Evolutionary conservation across 2,113 vertebrate genomes (phyloP), one percentile per base, ranked within the genome.

Genomic region (Stomatorhinus ivindoensis): DNA sequence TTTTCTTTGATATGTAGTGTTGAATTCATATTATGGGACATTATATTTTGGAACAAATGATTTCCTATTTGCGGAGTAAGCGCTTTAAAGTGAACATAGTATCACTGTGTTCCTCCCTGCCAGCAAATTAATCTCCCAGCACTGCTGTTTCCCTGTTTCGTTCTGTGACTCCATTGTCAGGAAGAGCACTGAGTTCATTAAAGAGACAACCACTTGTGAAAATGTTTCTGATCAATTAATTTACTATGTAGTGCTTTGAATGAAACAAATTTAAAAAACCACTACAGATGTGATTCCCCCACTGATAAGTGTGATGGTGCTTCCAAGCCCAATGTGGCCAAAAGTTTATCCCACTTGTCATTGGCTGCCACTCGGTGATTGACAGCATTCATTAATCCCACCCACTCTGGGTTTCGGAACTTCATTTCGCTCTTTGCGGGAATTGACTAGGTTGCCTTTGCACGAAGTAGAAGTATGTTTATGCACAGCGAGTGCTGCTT

Each of bases 1-100:
- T 65, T 80, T 51, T 51, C 50, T 87, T 55, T 51, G 48, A 55
- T 39, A 87, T 24, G 15, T 53, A 87, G 50, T 87, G 85, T 17
- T 53, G 50, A 9, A 39, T 51, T 87, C 50, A 39, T 86, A 86
- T 86, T 80, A 80, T 80, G 35, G 73, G 17, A 80, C 82, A 84
- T 87, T 87, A 55, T 87, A 53, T 87, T 35, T 53, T 87, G 15
- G 6, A 87, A 87, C 48, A 87, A 87, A 87, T 87, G 50, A 53
- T 21, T 87, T 21, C 85, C 17, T 53, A 87, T 27, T 55, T 87
- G 47, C 35, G 19, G 69, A 42, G 47, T 53, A 31, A 88, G 35
- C 19, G 19, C 50, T 53, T 89, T 55, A 82, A 15, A 89, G 27
- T 42, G 73, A 82, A 55, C 13, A 47, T 27, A 42, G 53, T 83